These are phyloP conservation scores for Nemoura dubitans DNA, from an alignment of 2,888 invertebrate species.

Conservation along the genomic window DNA sequence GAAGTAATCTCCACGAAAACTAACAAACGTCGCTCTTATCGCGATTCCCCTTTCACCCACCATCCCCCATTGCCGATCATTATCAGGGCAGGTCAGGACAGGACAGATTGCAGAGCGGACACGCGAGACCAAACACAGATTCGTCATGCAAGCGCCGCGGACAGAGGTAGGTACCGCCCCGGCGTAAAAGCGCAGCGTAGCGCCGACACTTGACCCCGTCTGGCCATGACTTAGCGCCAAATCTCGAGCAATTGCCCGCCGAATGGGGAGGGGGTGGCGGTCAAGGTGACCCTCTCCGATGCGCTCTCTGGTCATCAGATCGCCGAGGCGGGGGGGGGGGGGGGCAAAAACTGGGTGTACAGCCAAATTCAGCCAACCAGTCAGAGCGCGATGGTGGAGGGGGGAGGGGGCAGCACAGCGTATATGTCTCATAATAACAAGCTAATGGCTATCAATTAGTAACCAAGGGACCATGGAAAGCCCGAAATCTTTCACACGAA, in stretches of 20 bases:
- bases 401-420: too few relatives aligned
- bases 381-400: neutral
- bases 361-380: conserved; percentile 4
- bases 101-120: too few relatives aligned
- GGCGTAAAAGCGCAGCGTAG: neutral
- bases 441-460: conserved; percentile 36
- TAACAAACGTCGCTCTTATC: too few relatives aligned
- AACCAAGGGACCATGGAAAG: conserved; percentile 10
- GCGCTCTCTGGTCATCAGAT: neutral
- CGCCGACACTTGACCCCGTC: neutral
- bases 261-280: neutral
- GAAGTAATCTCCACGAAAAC: too few relatives aligned
- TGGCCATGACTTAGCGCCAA: neutral
- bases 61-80: too few relatives aligned
- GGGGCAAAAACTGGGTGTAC: neutral
- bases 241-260: neutral
- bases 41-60: too few relatives aligned
- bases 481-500: conserved; percentile 35
- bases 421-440: neutral
- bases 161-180: too few relatives aligned
- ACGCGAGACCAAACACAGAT: too few relatives aligned
- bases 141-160: too few relatives aligned
- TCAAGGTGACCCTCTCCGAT: conserved; percentile 1
- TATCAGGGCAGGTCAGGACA: too few relatives aligned
- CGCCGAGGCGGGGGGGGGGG: neutral